Evolutionary conservation across 2,113 vertebrate species (phyloP).

Genomic region (Chauna torquata): DNA sequence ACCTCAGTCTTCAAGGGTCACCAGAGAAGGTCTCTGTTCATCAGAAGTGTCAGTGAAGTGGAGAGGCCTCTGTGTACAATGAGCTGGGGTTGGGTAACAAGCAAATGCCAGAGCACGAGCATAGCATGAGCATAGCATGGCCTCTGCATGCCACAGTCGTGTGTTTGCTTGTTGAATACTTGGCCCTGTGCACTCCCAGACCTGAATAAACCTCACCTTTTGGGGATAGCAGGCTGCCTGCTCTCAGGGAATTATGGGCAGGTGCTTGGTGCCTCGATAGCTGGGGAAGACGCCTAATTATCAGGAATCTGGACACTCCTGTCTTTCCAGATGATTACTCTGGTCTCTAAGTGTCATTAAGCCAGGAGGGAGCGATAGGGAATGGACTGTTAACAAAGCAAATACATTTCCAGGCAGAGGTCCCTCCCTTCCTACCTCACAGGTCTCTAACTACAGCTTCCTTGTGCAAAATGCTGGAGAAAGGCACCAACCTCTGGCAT

Average conservation of each 20-base stretch:
- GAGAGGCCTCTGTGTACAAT: not conserved
- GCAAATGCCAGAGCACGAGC: not conserved
- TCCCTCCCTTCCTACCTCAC: not conserved
- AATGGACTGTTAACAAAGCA: not conserved
- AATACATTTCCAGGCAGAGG: not conserved
- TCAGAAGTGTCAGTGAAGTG: not conserved
- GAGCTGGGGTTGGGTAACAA: not conserved
- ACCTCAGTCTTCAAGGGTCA: not conserved
- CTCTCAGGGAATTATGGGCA: not conserved
- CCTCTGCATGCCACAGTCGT: not conserved
- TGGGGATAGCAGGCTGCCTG: not conserved
- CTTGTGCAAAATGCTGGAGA: not conserved
- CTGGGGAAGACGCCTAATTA: not conserved
- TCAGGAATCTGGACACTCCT: conserved; percentile 25
- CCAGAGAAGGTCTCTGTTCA: not conserved
- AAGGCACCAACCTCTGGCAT: conserved; percentile 59
- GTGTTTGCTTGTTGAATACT: not conserved
- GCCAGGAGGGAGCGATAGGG: not conserved
- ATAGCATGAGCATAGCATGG: not conserved
- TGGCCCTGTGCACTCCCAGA: not conserved
- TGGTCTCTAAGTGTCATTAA: not conserved
- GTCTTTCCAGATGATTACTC: not conserved
- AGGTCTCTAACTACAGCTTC: not conserved
- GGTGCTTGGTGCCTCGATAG: not conserved
- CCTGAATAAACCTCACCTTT: not conserved